Evolutionary conservation across 1,140 invertebrate species (phyloP).

Genomic region (Pseudomyrmex dendroicus): DNA sequence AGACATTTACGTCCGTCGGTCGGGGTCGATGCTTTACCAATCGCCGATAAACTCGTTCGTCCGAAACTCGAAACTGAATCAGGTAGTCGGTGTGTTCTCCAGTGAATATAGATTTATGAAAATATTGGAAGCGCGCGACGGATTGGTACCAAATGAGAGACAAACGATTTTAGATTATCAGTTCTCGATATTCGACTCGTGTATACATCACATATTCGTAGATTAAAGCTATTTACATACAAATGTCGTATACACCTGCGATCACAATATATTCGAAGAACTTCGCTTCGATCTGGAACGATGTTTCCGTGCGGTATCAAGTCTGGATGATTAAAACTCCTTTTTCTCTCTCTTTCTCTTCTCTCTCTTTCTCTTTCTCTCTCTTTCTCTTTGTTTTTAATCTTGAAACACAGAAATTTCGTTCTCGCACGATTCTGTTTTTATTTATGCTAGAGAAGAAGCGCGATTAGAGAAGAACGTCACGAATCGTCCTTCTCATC

Average conservation of each 20-base stretch:
- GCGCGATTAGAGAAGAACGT: slow-evolving; percentile 25
- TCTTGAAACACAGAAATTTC: neutral
- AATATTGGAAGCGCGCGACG: slow-evolving; percentile 57
- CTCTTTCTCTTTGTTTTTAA: no score
- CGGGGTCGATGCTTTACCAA: slow-evolving; percentile 44
- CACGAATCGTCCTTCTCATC: slow-evolving; percentile 16
- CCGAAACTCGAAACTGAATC: slow-evolving; percentile 50
- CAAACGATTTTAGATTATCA: slow-evolving; percentile 63
- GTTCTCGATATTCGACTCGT: slow-evolving; percentile 68
- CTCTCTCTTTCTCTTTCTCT: neutral
- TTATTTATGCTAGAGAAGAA: slow-evolving; percentile 36
- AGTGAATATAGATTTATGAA: slow-evolving; percentile 50
- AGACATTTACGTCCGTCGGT: slow-evolving; percentile 21
- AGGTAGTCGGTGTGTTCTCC: slow-evolving; percentile 35
- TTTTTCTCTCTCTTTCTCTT: neutral
- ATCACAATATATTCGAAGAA: slow-evolving; percentile 69
- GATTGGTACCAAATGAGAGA: slow-evolving; percentile 63
- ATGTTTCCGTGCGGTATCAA: slow-evolving; percentile 31
- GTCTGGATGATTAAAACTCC: neutral
- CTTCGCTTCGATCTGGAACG: slow-evolving; percentile 59
- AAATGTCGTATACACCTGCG: slow-evolving; percentile 77
- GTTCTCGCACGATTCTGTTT: slow-evolving; percentile 25
- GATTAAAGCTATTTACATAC: slow-evolving; percentile 76
- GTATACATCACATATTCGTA: slow-evolving; percentile 71
- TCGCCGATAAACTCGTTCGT: slow-evolving; percentile 28